These are phyloP conservation scores for Drosophila persimilis DNA, from an alignment of 1,140 invertebrate species.

Conservation along the genomic window DNA sequence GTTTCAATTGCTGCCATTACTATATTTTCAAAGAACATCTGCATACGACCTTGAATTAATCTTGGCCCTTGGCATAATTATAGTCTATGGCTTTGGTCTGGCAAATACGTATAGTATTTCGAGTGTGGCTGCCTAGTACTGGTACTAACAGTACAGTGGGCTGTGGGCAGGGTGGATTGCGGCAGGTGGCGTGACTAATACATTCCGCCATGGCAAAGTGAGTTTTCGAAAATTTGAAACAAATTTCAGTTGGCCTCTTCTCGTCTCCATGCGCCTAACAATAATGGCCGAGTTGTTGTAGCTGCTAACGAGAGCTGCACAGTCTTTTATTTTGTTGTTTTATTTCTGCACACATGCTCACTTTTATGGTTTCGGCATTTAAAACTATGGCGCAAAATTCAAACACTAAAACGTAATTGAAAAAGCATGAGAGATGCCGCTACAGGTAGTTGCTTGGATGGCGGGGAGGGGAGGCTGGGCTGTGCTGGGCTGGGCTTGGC, in stretches of 20 bases:
- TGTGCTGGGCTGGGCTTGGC: constrained; percentile 7
- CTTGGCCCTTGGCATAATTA: constrained; percentile 26
- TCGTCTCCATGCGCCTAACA: too few relatives aligned
- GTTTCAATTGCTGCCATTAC: neutral
- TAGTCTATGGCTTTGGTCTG: constrained; percentile 20
- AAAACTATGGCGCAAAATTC: constrained; percentile 70
- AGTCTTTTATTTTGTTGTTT: constrained; percentile 39
- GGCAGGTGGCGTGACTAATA: constrained; percentile 74
- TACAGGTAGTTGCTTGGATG: constrained; percentile 11
- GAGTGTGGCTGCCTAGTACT: constrained; percentile 16
- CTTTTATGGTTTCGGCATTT: constrained; percentile 59
- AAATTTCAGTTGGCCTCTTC: constrained; percentile 61
- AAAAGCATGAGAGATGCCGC: constrained; percentile 62
- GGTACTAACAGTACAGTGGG: neutral
- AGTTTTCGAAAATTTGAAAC: constrained; percentile 74
- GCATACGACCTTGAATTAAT: constrained; percentile 37
- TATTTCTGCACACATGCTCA: constrained; percentile 37
- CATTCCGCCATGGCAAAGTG: constrained; percentile 74
- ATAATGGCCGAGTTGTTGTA: constrained; percentile 14
- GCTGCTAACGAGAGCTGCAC: constrained; percentile 64
- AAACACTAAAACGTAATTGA: constrained; percentile 66
- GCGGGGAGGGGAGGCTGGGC: neutral
- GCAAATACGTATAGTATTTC: constrained; percentile 21
- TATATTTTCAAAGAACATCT: constrained; percentile 1
- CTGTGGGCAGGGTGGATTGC: constrained; percentile 35